Evolutionary conservation across 92 coral and sea anemone species (phyloP), one percentile per base, ranked within the genome.

Genomic region (Parazoanthus atlanticus): DNA sequence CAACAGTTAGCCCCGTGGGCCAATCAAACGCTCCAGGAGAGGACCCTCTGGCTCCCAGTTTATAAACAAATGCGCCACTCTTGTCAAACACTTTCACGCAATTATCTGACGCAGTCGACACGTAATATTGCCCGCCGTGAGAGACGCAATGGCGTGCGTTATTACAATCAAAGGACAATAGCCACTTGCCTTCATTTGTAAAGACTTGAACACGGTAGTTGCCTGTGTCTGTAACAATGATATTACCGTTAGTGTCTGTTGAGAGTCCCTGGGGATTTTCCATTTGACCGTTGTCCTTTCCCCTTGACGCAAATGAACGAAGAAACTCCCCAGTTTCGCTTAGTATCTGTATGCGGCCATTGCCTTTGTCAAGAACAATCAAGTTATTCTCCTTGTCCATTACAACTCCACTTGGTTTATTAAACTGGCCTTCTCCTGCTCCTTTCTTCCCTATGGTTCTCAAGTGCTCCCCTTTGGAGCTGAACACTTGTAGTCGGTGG

Each of bases 231-330:
- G 93, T 64, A 21, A 90, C 85, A 25, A 90, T 43, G 36, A 90
- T 33, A 32, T 90, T 81, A 6, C 93, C 90, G 58, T 90, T 76
- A 11, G 70, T 49, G 25, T 82, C 90, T 10, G 82, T 8, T 9
- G 91, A 75, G 82, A 90, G 33, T 17, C 93, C 93, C 21, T 83
- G 93, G 21, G 93, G 93, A n/a, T 88, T 40, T 26, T 74, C 69
- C 46, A 90, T 64, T 33, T 90, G 84, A 2, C 80, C 61, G 43
- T 88, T 74, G 0, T 73, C 90, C 16, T 31, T 64, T 19, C 91
- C 93, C 73, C 77, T 36, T 58, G 87, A 23, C 10, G 91, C 93
- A 74, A 88, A 70, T 30, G 89, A 73, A 74, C 61, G 40, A 40
- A 88, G 82, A 49, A 36, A 80, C n/a, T 64, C 36, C 8, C 93